Base-by-base conservation (phyloP, 2,888 invertebrate species). In the Amiota mariae region DNA sequence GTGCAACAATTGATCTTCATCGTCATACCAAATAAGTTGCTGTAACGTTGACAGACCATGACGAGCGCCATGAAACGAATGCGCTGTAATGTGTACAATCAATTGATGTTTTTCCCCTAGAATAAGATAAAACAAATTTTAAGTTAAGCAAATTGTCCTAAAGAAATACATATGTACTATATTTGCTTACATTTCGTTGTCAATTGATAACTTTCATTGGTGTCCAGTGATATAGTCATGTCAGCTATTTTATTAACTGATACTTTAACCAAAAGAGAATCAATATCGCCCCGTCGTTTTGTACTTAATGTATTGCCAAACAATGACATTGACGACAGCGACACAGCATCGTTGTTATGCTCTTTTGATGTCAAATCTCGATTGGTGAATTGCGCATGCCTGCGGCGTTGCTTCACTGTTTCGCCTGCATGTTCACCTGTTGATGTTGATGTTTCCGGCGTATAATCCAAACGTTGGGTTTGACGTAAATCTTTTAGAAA, bases 21-120 rank as follows among this genome's bases (percentile, higher is more conserved):
- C 94, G 78, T 95, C 95, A 89, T 93, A 92, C 95, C 95, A 95
- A 67, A 95, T 93, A 78, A 96, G 90, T 85, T 96, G 96, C n/a
- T 94, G 93, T 10, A 96, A 89, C 0, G 95, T 95, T 85, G 95
- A 94, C 59, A 95, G 90, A 0, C 92, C 96, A 84, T 96, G 94
- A 0, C 96, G 92, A 0, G 94, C 95, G 0, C 96, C 96, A 85
- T 94, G 95, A 88, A 93, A 95, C 0, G 93, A 93, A 61, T 92
- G 92, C 0, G 94, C 94, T 0, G 89, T 90, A 57, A 95, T 93
- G 76, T 92, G 92, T 0, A 92, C 94, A 1, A 92, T 89, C n/a
- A 94, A 87, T 0, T 80, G 84, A 4, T 87, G 84, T 59, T 87
- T 81, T 15, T 89, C 88, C 76, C 82, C 90, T 90, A 56, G 0